Evolutionary conservation across 2,888 invertebrate species (phyloP).

Genomic region (Galerucella pusilla): DNA sequence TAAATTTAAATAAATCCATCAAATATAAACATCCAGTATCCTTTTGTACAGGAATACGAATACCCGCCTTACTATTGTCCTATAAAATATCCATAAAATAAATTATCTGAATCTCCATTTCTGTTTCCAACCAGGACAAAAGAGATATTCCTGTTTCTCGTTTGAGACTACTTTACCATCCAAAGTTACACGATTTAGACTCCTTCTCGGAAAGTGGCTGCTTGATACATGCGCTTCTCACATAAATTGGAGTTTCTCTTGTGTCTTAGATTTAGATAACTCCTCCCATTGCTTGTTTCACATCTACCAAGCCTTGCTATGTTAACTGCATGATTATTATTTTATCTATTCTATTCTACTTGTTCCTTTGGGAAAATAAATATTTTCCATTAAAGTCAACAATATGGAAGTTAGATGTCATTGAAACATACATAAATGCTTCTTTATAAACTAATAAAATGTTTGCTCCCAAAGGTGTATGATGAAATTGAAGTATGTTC

Average conservation of each 20-base stretch:
- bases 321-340: constrained; percentile 24
- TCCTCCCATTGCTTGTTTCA: constrained; percentile 42
- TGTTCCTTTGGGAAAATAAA: no score
- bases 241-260: constrained; percentile 35
- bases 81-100: constrained; percentile 30
- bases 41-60: no score
- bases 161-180: constrained; percentile 17
- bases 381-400: no score
- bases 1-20: no score
- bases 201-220: constrained; percentile 29
- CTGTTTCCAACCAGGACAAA: constrained; percentile 11
- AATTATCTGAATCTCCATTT: constrained; percentile 28
- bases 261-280: constrained; percentile 39
- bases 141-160: constrained; percentile 25
- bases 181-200: constrained; percentile 32
- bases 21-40: no score
- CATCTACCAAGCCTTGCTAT: constrained; percentile 9
- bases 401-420: no score
- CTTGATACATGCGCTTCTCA: constrained; percentile 30
- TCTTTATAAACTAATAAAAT: no score
- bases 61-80: constrained; percentile 1
- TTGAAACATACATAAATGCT: no score
- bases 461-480: no score
- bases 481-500: no score
- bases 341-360: neutral